Base-by-base conservation (phyloP, 2,113 vertebrate genomes). In the Myotis yumanensis region DNA sequence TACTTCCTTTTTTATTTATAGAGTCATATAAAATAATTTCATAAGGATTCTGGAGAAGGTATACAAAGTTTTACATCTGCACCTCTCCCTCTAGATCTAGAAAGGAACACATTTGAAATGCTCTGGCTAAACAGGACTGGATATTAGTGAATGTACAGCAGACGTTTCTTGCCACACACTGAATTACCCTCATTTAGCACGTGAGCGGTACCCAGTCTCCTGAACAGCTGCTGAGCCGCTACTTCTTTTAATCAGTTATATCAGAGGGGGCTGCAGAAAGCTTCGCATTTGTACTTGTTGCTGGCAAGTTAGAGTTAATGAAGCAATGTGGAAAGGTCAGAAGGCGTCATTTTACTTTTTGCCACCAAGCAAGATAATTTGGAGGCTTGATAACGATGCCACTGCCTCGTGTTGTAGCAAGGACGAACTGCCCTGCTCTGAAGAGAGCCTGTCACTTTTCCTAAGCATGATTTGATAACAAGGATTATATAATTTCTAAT, bases 281-380 rank as follows among this genome's bases (percentile, higher is more conserved):
- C 90, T 83, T 75, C 16, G 16, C 2, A 23, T 7, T 88, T 91
- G 66, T 80, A 86, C 93, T 93, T 96, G 96, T 77, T 82, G 96
- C 95, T 93, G 43, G 11, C 40, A 75, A 77, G 76, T 91, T 93
- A 54, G 90, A 93, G 77, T 77, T 95, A 97, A 95, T 95, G 90
- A 97, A 96, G 93, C 73, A 66, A 35, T 91, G 84, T 12, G 37
- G 94, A 91, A 92, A 92, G 93, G 93, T 97, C 95, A 97, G 95
- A 89, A 72, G 84, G 90, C 84, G 95, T 84, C 83, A 86, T 92
- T 97, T 95, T 97, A 96, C 92, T 96, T 95, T 95, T 96, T 52
- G 76, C 77, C 83, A 92, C 57, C 89, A 96, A 96, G 91, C 85
- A 81, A 85, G 86, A 90, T 93, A 92, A 96, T 96, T 95, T 73